Percentiles rank a stretch among this genome's conserved stretches.
These are phyloP conservation scores for Yasuhikotakia modesta DNA, from an alignment of 2,797 vertebrate genomes.

Conservation along the genomic window DNA sequence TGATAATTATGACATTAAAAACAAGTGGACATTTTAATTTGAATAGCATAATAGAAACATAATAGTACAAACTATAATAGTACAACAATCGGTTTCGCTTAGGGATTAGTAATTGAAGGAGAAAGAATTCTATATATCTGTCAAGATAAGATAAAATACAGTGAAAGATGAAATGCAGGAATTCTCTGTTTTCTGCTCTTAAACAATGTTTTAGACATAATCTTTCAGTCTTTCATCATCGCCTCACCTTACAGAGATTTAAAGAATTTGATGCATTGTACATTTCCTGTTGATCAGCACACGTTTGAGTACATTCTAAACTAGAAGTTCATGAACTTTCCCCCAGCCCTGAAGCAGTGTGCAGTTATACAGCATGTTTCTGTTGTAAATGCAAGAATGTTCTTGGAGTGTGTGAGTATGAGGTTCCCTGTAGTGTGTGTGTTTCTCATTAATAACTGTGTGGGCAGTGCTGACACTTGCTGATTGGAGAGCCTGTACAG, in stretches of 20 bases:
- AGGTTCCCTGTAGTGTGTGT: slow-evolving; percentile 17
- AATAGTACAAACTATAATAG: no score
- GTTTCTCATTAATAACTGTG: slow-evolving; percentile 69
- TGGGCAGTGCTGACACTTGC: slow-evolving; percentile 64
- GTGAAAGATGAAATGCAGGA: neutral
- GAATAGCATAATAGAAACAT: no score
- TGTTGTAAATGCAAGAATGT: slow-evolving; percentile 19
- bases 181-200: neutral
- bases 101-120: neutral
- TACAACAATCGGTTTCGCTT: no score
- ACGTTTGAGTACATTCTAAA: neutral
- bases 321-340: slow-evolving; percentile 4
- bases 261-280: neutral
- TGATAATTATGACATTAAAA: no score
- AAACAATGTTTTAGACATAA: neutral
- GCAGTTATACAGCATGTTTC: slow-evolving; percentile 3
- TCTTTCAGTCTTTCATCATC: neutral
- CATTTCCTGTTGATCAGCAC: neutral
- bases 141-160: neutral
- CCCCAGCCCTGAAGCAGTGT: neutral
- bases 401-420: neutral
- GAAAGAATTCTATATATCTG: neutral
- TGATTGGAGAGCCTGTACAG: slow-evolving; percentile 66
- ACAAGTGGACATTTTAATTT: no score
- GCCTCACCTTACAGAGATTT: neutral